Base-by-base conservation (phyloP, 2,888 invertebrate genomes). In the Neoitamus cyanurus region DNA sequence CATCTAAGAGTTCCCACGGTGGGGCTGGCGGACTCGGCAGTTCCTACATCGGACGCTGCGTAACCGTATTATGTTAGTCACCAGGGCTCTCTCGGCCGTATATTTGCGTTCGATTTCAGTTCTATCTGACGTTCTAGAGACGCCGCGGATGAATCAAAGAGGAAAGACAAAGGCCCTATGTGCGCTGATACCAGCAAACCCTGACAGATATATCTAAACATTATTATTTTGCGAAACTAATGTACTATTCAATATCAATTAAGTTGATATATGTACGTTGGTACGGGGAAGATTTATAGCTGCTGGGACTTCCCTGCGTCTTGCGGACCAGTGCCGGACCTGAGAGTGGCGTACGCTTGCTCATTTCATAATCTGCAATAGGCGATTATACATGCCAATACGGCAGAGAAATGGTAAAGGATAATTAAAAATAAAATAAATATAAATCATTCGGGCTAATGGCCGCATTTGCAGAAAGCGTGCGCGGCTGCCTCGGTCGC, bases 201-300 rank as follows among this genome's bases (percentile, higher is more conserved):
- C 75, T 75, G 75, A 75, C 75, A 75, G 75, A 75, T 75, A 75
- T 75, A 75, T 75, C 75, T 37, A 75, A 75, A 75, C 75, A 42
- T 75, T 75, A 75, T 75, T 75, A 75, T 75, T 75, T 75, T 42
- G 75, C 75, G 42, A 75, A 75, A 75, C 75, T 75, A 75, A 75
- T 75, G 75, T 75, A 37, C 75, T 75, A 75, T 75, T 75, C 75
- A 75, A 75, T 75, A 75, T 75, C 75, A 75, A 75, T 75, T 75
- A 75, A 75, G 75, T 75, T 75, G 75, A 75, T 75, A 37, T 75
- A 75, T 75, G 75, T 46, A 28, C 75, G 42, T 42, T 42, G 42
- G 75, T 75, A 75, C 36, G 13, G 42, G 11, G 25, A 30, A 75
- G 75, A 75, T 75, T 75, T 75, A 75, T 75, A 75, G 75, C 25